Evolutionary conservation across 37 sponge, comb jelly and placozoan genomes (phyloP).

Genomic region (Aphrocallistes beatrix): DNA sequence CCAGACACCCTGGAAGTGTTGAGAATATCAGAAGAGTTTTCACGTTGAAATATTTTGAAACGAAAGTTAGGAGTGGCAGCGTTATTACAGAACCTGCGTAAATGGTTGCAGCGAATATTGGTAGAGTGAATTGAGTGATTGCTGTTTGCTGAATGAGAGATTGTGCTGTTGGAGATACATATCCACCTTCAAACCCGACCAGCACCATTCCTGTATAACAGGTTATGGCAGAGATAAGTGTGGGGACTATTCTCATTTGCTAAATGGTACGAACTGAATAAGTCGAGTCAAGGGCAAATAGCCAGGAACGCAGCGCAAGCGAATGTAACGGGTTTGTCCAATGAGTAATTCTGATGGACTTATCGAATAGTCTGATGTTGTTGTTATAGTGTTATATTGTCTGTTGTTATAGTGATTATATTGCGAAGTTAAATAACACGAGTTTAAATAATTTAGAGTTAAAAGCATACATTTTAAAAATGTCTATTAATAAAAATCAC

Average conservation of each 20-base stretch:
- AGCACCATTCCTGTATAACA: background rate
- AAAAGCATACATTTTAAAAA: no score
- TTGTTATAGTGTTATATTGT: no score
- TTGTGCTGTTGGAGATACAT: background rate
- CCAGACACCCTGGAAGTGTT: background rate
- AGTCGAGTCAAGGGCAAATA: no score
- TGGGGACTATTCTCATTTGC: background rate
- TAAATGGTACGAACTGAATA: background rate
- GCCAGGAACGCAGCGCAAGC: no score
- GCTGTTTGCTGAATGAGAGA: background rate
- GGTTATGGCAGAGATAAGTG: background rate
- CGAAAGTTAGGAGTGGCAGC: background rate
- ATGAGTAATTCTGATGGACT: no score
- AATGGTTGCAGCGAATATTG: background rate
- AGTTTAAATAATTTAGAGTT: no score
- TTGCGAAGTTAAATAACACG: no score
- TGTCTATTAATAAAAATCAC: no score
- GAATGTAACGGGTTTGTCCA: no score
- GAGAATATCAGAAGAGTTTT: background rate
- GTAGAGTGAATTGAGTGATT: background rate
- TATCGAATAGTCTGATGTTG: no score
- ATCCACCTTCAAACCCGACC: background rate
- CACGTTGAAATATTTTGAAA: background rate
- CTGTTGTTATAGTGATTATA: no score
- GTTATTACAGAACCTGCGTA: background rate